A percentile compares a stretch with the other conserved stretches of the same genome.
These are phyloP conservation scores for Mylabris sibirica DNA, from an alignment of 2,888 invertebrate species.

Conservation along the genomic window DNA sequence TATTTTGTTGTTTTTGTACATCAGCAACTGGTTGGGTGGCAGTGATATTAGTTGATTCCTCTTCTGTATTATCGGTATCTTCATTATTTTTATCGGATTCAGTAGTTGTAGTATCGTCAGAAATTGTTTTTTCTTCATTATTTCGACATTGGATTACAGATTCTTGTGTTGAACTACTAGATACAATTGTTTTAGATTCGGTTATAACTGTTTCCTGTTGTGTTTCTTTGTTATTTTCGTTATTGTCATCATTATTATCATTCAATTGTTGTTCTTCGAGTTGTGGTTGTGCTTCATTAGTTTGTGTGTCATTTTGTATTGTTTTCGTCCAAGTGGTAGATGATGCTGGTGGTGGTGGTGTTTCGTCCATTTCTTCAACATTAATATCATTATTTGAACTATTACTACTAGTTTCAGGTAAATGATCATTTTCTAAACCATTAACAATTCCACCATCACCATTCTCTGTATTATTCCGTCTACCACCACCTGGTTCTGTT, in stretches of 20 bases:
- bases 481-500: conserved; percentile 72
- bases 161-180: conserved; percentile 37
- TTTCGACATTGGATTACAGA: conserved; percentile 29
- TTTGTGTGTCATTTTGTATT: conserved; percentile 30
- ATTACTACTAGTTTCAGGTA: conserved; percentile 63
- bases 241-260: conserved; percentile 19
- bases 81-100: conserved; percentile 43
- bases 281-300: neutral
- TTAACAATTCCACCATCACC: conserved; percentile 71
- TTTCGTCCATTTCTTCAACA: conserved; percentile 67
- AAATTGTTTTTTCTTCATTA: conserved; percentile 47
- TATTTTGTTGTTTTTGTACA: conserved; percentile 50
- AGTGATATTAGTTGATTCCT: conserved; percentile 32
- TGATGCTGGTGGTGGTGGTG: conserved; percentile 45
- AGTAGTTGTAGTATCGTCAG: conserved; percentile 41
- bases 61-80: conserved; percentile 35
- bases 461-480: conserved; percentile 68
- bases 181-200: conserved; percentile 25
- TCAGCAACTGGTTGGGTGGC: conserved; percentile 51
- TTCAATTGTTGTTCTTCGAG: conserved; percentile 20
- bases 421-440: conserved; percentile 67
- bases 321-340: conserved; percentile 40
- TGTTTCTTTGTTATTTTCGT: conserved; percentile 19
- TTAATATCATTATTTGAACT: conserved; percentile 64
- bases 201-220: conserved; percentile 33